Base-by-base conservation (phyloP, 1,140 invertebrate genomes). In the Odontomachus brunneus region DNA sequence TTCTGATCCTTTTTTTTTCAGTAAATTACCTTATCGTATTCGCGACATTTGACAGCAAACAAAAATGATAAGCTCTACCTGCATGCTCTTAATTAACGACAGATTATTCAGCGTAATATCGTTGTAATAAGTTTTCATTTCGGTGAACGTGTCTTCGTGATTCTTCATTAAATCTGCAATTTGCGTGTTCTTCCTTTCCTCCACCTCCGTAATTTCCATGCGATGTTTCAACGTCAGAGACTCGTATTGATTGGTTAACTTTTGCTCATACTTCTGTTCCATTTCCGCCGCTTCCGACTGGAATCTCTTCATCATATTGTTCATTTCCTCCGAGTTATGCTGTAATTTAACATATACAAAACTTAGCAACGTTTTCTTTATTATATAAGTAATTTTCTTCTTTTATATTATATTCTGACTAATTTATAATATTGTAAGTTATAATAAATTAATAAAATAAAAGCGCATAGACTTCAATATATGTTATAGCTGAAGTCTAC, bases 111-210 rank as follows among this genome's bases (percentile, higher is more conserved):
- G 92, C 0, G 97, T 98, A 55, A 99, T 98, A 87, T 99, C 97
- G 89, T 98, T 98, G 88, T 98, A 99, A 94, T 98, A 99, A 92
- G 97, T 97, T 93, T 98, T 99, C 91, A 99, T 96, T 91, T 98
- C 97, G 59, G 96, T 95, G 91, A 98, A 98, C 0, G 97, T 96
- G 88, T 96, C 96, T 82, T 98, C 97, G 91, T 99, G 98, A 87
- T 97, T 96, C 82, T 96, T 96, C 83, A 97, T 97, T 66, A 99
- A 91, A 22, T 96, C 96, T 17, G 96, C 96, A 17, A 98, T 96
- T 91, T 98, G 97, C 71, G 96, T 96, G 92, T 98, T 98, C 93
- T 98, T 99, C 62, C 97, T 95, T 90, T 98, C 97, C 91, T 99
- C 98, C 11, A 98, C 96, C 94, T 98, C 97, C 57, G 96, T 95